Conservation (phyloP, 2,888 invertebrate genomes). For the Coenonympha glycerion region DNA sequence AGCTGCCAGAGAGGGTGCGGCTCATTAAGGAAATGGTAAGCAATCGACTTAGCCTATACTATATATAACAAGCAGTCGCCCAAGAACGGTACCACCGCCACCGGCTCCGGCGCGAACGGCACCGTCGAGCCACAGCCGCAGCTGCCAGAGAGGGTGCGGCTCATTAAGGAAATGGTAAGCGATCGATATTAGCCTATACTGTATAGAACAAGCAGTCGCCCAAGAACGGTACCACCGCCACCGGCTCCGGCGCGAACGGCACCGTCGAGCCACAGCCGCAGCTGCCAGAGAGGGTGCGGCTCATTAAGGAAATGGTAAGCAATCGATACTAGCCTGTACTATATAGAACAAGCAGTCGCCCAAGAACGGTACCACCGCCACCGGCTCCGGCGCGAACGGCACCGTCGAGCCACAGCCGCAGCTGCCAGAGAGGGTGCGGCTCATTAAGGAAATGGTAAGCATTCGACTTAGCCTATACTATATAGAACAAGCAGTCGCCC, state of each 20-base stretch:
- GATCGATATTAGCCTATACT: too few relatives aligned
- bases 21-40: slow-evolving; percentile 78
- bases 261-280: slow-evolving; percentile 29
- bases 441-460: slow-evolving; percentile 78
- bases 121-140: slow-evolving; percentile 29
- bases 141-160: slow-evolving; percentile 75
- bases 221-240: slow-evolving; percentile 38
- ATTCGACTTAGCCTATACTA: too few relatives aligned
- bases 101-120: slow-evolving; percentile 27
- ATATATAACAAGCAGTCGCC: slow-evolving; percentile 34
- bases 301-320: slow-evolving; percentile 78
- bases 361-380: slow-evolving; percentile 38
- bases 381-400: slow-evolving; percentile 27
- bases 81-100: slow-evolving; percentile 38
- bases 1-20: slow-evolving; percentile 74
- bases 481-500: slow-evolving; percentile 34
- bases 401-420: slow-evolving; percentile 29
- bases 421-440: slow-evolving; percentile 75
- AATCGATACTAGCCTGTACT: too few relatives aligned
- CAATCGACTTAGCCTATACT: too few relatives aligned
- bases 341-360: slow-evolving; percentile 35
- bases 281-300: slow-evolving; percentile 75
- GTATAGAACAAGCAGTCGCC: slow-evolving; percentile 35
- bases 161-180: slow-evolving; percentile 78
- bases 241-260: slow-evolving; percentile 27